Percentiles rank a stretch among this genome's conserved stretches.
Conservation (phyloP, 2,888 invertebrate genomes). For the Adelognathus sp. region DNA sequence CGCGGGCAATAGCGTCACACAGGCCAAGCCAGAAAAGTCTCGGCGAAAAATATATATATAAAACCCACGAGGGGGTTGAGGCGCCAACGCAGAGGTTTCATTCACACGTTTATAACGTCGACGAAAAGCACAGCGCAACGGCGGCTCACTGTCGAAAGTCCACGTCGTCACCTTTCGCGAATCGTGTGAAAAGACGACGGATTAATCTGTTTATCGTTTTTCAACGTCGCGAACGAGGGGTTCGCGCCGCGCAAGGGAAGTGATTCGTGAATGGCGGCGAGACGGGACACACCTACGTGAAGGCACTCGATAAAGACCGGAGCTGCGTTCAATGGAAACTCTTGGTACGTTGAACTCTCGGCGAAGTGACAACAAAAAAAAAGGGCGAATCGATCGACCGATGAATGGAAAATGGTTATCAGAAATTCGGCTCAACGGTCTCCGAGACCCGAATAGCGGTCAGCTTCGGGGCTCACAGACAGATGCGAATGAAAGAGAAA, state of each 20-base stretch:
- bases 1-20: background rate
- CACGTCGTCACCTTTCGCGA: background rate
- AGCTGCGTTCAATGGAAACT: background rate
- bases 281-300: constrained; percentile 4
- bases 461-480: background rate
- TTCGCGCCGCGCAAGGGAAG: background rate
- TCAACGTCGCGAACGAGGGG: background rate
- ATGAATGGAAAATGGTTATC: background rate
- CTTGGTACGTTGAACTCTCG: background rate
- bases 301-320: constrained; percentile 14
- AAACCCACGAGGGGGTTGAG: background rate
- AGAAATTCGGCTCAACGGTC: background rate
- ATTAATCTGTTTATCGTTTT: constrained; percentile 43
- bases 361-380: background rate
- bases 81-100: constrained; percentile 10
- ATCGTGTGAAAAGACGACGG: constrained; percentile 28
- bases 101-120: constrained; percentile 17
- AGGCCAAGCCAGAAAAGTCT: background rate
- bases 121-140: background rate
- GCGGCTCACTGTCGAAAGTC: background rate
- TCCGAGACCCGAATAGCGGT: background rate
- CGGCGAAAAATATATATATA: constrained; percentile 21
- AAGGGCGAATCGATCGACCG: background rate
- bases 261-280: constrained; percentile 26
- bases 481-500: background rate